Evolutionary conservation across 2,113 vertebrate genomes (phyloP), one percentile per base, ranked within the genome.

Genomic region (Seriola rivoliana): DNA sequence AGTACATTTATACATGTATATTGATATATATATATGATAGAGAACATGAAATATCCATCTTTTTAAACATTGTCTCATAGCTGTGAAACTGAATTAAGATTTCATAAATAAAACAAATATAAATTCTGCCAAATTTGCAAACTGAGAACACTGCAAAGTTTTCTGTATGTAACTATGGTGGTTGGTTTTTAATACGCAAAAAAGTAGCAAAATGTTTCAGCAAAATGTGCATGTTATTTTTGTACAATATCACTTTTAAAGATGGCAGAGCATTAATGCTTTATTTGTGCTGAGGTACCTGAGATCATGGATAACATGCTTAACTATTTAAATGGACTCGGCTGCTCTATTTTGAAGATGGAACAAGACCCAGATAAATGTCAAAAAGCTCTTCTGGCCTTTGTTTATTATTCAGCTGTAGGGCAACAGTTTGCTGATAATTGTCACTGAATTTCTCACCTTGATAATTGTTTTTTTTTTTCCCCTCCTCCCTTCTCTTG

Each of bases 201-300:
- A 90, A 92, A 83, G 90, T 94, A 92, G 92, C 89, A 93, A 91
- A 91, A 81, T 58, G 48, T 93, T 86, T 88, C 85, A 81, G 86
- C 88, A 83, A 90, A 89, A 85, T 75, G 89, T 94, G 91, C 93
- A 93, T 93, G 94, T 94, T 92, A 91, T 94, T 93, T 92, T 93
- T 94, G 93, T 93, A 93, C 84, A 87, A 85, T 89, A 88, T 92
- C 84, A 91, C 85, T 90, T 93, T 88, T 81, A 84, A 91, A 88
- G 86, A 81, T 11, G 59, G 80, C 74, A 42, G 77, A 89, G 85
- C 71, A 40, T 80, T 66, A 78, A 75, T 75, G 87, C 68, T 84
- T 84, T 68, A 79, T 79, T 86, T 76, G 81, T 76, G 85, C 82
- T 78, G 87, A 88, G 84, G 84, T 89, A 90, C 85, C 73, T 2